A percentile compares a stretch with the other conserved stretches of the same genome.
Evolutionary conservation across 2,888 invertebrate species (phyloP).

Genomic region (Nymphalis urticae): DNA sequence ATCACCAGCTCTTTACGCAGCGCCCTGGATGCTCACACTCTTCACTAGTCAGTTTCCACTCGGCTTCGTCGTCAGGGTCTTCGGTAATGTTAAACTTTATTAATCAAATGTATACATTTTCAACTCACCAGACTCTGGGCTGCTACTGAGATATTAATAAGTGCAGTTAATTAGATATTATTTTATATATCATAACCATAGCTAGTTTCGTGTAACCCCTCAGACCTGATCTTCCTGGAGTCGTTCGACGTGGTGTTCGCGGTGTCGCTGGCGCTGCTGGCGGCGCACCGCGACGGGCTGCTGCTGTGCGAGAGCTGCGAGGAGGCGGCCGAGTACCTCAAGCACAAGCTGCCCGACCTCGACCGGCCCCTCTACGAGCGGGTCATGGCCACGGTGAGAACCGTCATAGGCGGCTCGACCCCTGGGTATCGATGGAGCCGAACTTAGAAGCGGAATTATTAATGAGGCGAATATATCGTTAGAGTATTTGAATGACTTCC

Average conservation of each 20-base stretch:
- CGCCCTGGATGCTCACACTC: constrained; percentile 97
- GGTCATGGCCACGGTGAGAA: constrained; percentile 89
- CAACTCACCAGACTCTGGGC: too few species aligned
- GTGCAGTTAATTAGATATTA: too few species aligned
- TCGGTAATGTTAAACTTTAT: constrained; percentile 80
- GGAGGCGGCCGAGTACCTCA: constrained; percentile 95
- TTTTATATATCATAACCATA: too few species aligned
- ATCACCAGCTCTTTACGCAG: constrained; percentile 96
- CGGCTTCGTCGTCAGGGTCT: constrained; percentile 96
- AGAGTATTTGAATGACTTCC: too few species aligned
- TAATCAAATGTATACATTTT: too few species aligned
- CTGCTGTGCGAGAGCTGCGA: constrained; percentile 94
- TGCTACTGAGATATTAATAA: too few species aligned
- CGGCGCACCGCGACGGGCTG: constrained; percentile 91
- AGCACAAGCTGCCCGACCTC: constrained; percentile 88
- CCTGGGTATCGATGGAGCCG: too few species aligned
- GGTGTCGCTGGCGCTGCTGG: constrained; percentile 91
- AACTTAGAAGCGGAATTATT: too few species aligned
- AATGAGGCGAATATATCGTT: not conserved
- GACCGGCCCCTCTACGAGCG: constrained; percentile 86
- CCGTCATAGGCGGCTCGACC: too few species aligned
- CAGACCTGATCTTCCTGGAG: constrained; percentile 94
- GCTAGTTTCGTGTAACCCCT: too few species aligned
- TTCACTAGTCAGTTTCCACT: constrained; percentile 98
- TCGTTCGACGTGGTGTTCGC: constrained; percentile 95